These are phyloP conservation scores for Erethizon dorsatum DNA, from an alignment of 2,797 vertebrate species.

Conservation along the genomic window DNA sequence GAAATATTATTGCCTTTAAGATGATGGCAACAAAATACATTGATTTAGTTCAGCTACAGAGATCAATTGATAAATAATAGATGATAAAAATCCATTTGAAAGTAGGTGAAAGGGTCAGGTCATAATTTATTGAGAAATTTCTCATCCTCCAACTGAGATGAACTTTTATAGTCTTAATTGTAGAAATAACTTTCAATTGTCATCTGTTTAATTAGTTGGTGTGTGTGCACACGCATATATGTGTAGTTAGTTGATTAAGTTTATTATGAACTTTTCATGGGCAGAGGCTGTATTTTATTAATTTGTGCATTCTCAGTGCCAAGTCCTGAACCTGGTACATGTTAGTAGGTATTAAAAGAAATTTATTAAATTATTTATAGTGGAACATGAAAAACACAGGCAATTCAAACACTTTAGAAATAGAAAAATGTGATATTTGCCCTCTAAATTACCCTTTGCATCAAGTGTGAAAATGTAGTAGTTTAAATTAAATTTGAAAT, in stretches of 20 bases:
- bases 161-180: constrained; percentile 51
- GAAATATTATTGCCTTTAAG: constrained; percentile 53
- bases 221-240: background rate
- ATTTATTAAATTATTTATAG: constrained; percentile 67
- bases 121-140: constrained; percentile 79
- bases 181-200: constrained; percentile 45
- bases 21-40: constrained; percentile 58
- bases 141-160: constrained; percentile 25
- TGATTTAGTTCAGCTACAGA: constrained; percentile 71
- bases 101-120: constrained; percentile 63
- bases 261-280: constrained; percentile 50
- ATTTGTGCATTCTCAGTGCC: background rate
- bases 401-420: background rate
- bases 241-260: background rate
- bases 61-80: constrained; percentile 82
- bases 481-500: constrained; percentile 62
- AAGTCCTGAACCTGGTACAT: constrained; percentile 44
- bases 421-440: constrained; percentile 14
- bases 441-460: constrained; percentile 26
- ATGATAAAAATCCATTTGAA: constrained; percentile 75
- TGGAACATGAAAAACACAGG: constrained; percentile 17
- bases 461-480: background rate
- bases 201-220: constrained; percentile 54
- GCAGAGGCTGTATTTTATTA: background rate
- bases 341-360: constrained; percentile 46